Percentiles rank a stretch among this genome's conserved stretches.
Evolutionary conservation across 2,888 invertebrate species (phyloP).

Genomic region (Latheticus oryzae): DNA sequence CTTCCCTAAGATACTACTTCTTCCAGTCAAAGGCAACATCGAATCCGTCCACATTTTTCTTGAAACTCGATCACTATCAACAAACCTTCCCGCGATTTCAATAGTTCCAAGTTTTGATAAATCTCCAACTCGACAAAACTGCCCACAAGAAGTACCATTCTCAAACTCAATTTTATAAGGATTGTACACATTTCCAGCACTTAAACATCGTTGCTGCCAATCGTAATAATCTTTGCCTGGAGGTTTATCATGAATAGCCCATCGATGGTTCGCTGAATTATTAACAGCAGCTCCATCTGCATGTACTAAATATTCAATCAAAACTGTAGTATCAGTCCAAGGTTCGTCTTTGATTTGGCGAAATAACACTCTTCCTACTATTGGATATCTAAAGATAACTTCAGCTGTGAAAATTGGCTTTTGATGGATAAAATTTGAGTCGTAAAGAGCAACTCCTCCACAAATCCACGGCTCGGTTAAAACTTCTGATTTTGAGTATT

Average conservation of each 20-base stretch:
- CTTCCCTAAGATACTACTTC: constrained; percentile 79
- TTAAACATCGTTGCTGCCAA: constrained; percentile 87
- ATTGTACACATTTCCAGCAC: constrained; percentile 81
- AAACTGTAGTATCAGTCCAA: constrained; percentile 86
- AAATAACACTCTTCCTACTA: constrained; percentile 86
- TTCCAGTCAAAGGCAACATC: constrained; percentile 80
- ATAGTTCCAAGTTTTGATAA: constrained; percentile 78
- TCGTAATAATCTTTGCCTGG: constrained; percentile 91
- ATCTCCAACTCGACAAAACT: constrained; percentile 82
- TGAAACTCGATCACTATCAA: constrained; percentile 73
- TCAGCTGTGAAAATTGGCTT: constrained; percentile 81
- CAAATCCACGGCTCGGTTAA: constrained; percentile 72
- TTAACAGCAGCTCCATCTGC: constrained; percentile 85
- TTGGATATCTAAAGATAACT: constrained; percentile 81
- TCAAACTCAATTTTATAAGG: constrained; percentile 79
- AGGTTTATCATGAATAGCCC: constrained; percentile 84
- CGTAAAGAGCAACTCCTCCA: constrained; percentile 74
- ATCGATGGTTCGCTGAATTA: constrained; percentile 80
- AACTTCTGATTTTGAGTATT: constrained; percentile 64
- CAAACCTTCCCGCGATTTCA: constrained; percentile 80
- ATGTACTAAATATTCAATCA: constrained; percentile 87
- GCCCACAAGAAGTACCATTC: constrained; percentile 67
- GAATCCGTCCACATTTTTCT: constrained; percentile 84
- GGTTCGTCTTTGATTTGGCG: constrained; percentile 84
- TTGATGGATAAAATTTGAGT: constrained; percentile 74